These are phyloP conservation scores for Galeruca laticollis DNA, from an alignment of 2,888 invertebrate genomes.

Conservation along the genomic window DNA sequence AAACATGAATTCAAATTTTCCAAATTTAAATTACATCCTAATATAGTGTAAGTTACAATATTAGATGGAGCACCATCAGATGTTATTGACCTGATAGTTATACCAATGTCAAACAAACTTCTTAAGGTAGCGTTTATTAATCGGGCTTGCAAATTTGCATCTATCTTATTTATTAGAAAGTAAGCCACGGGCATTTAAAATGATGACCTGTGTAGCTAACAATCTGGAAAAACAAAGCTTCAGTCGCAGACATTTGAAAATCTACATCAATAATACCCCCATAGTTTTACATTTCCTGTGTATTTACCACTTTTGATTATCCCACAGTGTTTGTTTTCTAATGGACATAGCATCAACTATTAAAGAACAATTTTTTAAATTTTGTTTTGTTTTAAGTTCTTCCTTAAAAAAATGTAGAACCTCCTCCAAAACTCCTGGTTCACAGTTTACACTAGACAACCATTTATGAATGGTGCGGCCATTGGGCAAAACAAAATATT, in stretches of 20 bases:
- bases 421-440: not conserved
- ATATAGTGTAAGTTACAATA: conserved; percentile 41
- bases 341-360: conserved; percentile 25
- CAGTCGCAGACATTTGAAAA: conserved; percentile 40
- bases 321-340: conserved; percentile 29
- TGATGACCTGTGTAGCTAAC: too few relatives aligned
- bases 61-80: conserved; percentile 45
- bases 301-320: conserved; percentile 30
- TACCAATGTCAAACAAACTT: conserved; percentile 41
- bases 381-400: not conserved
- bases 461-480: not conserved
- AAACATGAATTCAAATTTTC: conserved; percentile 37
- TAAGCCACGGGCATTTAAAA: conserved; percentile 48
- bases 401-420: too few relatives aligned
- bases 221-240: too few relatives aligned
- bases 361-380: not conserved
- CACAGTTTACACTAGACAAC: not conserved
- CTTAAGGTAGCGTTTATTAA: conserved; percentile 37
- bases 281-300: conserved; percentile 42
- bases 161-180: conserved; percentile 46
- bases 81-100: conserved; percentile 44
- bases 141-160: conserved; percentile 41
- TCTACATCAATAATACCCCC: conserved; percentile 39
- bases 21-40: conserved; percentile 36
- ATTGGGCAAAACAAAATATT: not conserved